Conservation (phyloP, 2,797 vertebrate species). For the Rhodeus uyekii region DNA sequence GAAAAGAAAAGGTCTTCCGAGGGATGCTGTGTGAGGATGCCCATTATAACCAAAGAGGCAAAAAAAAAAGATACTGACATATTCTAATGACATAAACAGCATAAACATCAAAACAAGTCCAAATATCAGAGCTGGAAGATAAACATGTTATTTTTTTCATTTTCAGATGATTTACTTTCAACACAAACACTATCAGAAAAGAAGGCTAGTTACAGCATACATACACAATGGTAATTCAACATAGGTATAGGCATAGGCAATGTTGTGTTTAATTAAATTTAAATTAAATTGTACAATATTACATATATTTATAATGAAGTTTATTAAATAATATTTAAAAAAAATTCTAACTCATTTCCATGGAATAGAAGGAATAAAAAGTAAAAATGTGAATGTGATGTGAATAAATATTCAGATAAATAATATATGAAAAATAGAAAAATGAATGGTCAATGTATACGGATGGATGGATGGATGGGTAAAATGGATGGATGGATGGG, state of each 20-base stretch:
- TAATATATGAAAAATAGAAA: neutral
- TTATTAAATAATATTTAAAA: neutral
- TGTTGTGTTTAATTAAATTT: neutral
- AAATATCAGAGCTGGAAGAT: neutral
- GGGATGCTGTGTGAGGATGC: neutral
- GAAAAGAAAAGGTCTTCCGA: neutral
- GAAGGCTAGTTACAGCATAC: neutral
- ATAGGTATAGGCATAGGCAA: neutral
- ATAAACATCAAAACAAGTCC: neutral
- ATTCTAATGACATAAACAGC: neutral
- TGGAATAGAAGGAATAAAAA: neutral
- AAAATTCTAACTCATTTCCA: neutral
- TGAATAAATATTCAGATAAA: no score
- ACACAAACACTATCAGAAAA: no score
- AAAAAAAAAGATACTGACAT: neutral
- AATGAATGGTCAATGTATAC: neutral
- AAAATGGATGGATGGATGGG: no score
- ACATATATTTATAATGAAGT: neutral
- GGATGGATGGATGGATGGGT: no score
- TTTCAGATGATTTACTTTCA: neutral
- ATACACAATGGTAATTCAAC: neutral
- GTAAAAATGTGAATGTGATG: neutral
- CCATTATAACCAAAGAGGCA: neutral
- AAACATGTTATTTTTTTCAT: neutral
- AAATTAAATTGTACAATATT: neutral